Conservation (phyloP, 2,113 vertebrate species). For the Lycocorax pyrrhopterus region DNA sequence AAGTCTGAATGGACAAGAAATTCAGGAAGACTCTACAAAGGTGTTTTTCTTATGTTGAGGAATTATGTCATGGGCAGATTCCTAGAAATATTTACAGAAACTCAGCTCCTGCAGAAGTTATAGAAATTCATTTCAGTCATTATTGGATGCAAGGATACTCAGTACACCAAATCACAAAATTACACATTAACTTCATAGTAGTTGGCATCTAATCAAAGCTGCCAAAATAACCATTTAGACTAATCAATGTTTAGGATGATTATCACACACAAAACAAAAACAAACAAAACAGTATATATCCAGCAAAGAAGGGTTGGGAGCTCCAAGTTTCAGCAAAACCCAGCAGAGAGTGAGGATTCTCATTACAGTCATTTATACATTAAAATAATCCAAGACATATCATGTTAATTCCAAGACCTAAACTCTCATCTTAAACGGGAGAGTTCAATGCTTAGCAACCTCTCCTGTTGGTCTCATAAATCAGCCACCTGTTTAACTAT, state of each 20-base stretch:
- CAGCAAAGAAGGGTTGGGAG: neutral
- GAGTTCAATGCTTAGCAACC: neutral
- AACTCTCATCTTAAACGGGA: neutral
- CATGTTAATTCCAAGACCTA: neutral
- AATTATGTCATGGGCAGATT: neutral
- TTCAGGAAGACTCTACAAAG: neutral
- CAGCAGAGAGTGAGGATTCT: neutral
- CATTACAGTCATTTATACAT: neutral
- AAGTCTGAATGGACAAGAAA: neutral
- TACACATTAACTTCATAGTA: neutral
- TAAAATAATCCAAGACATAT: neutral
- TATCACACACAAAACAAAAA: neutral
- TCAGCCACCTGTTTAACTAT: neutral
- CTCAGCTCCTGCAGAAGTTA: neutral
- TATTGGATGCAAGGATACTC: neutral
- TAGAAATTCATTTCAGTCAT: neutral
- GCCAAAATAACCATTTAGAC: neutral
- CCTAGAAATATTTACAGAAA: neutral
- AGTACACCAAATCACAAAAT: neutral
- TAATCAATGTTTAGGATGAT: neutral
- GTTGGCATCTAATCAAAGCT: neutral
- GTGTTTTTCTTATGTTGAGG: neutral
- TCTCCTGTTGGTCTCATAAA: neutral
- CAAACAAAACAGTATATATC: neutral
- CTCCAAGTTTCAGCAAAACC: neutral